Base-by-base conservation (phyloP, 2,888 invertebrate species). In the Norana najaformis region DNA sequence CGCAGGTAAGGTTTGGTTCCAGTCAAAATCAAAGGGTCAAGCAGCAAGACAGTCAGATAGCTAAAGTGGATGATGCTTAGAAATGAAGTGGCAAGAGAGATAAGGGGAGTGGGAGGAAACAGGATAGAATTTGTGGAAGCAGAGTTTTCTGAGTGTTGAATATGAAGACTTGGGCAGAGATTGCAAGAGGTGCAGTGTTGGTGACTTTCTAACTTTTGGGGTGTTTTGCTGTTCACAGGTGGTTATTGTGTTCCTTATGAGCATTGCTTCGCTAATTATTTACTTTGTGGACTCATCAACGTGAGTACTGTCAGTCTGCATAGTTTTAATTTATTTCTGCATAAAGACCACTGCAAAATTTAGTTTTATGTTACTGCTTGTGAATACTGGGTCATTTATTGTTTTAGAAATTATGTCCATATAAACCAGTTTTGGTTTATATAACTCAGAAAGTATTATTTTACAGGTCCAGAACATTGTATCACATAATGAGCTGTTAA, bases 251-350 rank as follows among this genome's bases (percentile, higher is more conserved):
- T 99, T 99, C 96, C 97, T 99, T 96, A 97, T 99, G 96, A 99
- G 99, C 96, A 99, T 99, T 96, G 99, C 99, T 96, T 99, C 99
- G 95, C 97, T 99, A 95, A 97, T 99, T 96, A 99, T 99, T 96
- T 99, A 99, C 97, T 99, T 99, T 97, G 98, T 99, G 96, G 99
- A 99, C 96, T 99, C 99, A 95, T 98, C 99, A 95, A 97, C 97
- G 98, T 98, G 96, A 97, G 92, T 91, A 23, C 36, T 36, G 13
- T 85, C 30, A 69, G 69, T 69, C n/a, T 69, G 30, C n/a, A n/a
- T 13, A 69, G 11, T 69, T 69, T 0, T n/a, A n/a, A 69, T 69
- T 69, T 30, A 53, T 53, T 69, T 69, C 69, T 69, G n/a, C 30
- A n/a, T 53, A 69, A 69, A 69, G 69, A 69, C 69, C n/a, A 2